Evolutionary conservation across 2,797 vertebrate genomes (phyloP).

Genomic region (Hemibagrus guttatus): DNA sequence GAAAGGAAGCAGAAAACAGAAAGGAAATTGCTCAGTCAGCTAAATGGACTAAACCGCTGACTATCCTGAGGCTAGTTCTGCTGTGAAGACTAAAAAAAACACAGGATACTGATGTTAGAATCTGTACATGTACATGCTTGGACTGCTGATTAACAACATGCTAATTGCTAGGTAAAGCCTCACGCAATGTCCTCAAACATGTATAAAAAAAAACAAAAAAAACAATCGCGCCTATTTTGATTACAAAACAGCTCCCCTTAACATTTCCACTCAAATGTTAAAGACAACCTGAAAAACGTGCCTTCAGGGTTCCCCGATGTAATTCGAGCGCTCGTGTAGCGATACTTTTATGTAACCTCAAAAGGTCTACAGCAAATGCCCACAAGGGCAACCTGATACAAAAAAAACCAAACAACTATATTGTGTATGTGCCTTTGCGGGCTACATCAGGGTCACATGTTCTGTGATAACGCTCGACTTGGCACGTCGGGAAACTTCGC

Average conservation of each 20-base stretch:
- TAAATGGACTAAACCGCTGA: slow-evolving; percentile 16
- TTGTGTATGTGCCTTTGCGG: not conserved
- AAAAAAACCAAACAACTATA: not conserved
- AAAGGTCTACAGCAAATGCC: not conserved
- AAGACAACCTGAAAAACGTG: not conserved
- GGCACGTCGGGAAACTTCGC: not conserved
- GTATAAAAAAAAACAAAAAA: too few species aligned
- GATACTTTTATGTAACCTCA: not conserved
- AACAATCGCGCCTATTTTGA: not conserved
- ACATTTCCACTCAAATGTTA: not conserved
- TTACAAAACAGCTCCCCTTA: not conserved
- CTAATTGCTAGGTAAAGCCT: not conserved
- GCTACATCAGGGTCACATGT: not conserved
- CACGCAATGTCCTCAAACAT: not conserved
- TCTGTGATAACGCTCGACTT: not conserved
- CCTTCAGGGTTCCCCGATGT: too few species aligned
- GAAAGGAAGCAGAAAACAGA: not conserved
- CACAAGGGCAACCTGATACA: not conserved
- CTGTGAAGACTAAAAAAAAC: not conserved
- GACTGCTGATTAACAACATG: not conserved
- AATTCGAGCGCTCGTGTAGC: too few species aligned
- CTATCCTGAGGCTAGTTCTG: not conserved
- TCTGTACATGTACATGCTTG: not conserved
- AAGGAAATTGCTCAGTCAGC: slow-evolving; percentile 2
- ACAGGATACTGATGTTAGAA: not conserved